Percentiles rank a stretch among this genome's conserved stretches.
phyloP scores from a whole-genome alignment of 2,113 vertebrate genomes.

The Atherinomorus stipes region DNA sequence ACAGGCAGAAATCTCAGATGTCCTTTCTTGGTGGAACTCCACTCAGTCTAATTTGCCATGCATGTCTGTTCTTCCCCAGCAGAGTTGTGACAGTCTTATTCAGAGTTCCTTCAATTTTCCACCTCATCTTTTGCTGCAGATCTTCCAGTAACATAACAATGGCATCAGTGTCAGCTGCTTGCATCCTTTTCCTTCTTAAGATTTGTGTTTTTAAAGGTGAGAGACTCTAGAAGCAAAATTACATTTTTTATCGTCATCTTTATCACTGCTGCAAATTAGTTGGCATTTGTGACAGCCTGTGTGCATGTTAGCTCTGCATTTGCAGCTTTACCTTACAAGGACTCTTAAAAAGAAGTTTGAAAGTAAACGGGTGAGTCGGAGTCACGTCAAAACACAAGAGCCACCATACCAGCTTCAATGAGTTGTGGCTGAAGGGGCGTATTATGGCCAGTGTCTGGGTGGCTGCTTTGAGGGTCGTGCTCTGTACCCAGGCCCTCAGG shows the following conservation, averaged over 20 bases:
- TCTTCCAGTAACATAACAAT: conserved; percentile 28
- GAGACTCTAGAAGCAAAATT: not conserved
- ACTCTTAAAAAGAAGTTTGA: not conserved
- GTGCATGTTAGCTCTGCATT: not conserved
- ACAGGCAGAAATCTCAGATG: conserved; percentile 69
- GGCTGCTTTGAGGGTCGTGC: conserved; percentile 74
- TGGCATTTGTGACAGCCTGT: not conserved
- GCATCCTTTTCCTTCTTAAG: not conserved
- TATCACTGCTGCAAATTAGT: not conserved
- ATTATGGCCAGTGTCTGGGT: conserved; percentile 76
- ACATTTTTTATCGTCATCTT: not conserved
- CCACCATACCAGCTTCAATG: conserved; percentile 22
- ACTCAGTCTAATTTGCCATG: conserved; percentile 60
- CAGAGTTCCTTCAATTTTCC: conserved; percentile 31
- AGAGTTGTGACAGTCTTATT: conserved; percentile 55
- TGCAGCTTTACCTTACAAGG: not conserved
- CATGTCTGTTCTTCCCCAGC: conserved; percentile 54
- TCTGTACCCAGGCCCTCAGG: conserved; percentile 76
- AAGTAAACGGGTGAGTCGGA: conserved; percentile 23
- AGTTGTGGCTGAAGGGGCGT: conserved; percentile 60
- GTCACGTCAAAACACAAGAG: conserved; percentile 21
- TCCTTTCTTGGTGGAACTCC: conserved; percentile 62
- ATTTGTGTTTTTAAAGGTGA: not conserved
- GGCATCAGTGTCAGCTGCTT: conserved; percentile 15
- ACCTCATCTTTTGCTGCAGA: conserved; percentile 38